A percentile compares a stretch with the other conserved stretches of the same genome.
These are phyloP conservation scores for Phaonia tiefii DNA, from an alignment of 2,888 invertebrate genomes.

Conservation along the genomic window DNA sequence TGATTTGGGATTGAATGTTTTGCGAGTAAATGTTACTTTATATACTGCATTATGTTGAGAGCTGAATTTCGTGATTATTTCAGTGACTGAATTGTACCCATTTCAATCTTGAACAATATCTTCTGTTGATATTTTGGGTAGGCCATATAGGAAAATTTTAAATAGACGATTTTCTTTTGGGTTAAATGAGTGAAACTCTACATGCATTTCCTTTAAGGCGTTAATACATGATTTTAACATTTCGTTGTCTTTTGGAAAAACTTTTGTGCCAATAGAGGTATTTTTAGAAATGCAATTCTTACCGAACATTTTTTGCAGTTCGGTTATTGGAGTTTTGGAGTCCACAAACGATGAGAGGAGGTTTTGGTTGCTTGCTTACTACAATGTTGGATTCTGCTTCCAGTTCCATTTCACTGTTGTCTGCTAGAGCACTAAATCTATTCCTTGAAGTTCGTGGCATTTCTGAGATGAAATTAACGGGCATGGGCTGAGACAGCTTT, in stretches of 20 bases:
- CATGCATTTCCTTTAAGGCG: constrained; percentile 5
- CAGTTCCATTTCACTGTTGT: constrained; percentile 8
- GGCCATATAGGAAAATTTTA: constrained; percentile 4
- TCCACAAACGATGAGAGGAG: background rate
- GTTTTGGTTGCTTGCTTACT: background rate
- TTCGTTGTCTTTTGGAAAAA: background rate
- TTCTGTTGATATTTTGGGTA: background rate
- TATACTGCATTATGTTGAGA: constrained; percentile 12
- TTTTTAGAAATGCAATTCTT: no score
- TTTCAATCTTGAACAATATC: constrained; percentile 7
- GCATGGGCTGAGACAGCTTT: no score
- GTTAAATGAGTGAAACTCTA: constrained; percentile 27
- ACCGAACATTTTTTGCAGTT: background rate
- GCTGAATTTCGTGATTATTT: no score
- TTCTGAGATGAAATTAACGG: background rate
- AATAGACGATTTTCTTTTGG: constrained; percentile 10
- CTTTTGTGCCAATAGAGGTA: constrained; percentile 19
- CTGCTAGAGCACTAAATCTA: constrained; percentile 11
- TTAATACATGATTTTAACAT: no score
- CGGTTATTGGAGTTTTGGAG: no score
- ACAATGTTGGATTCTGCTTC: background rate
- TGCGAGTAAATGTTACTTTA: background rate
- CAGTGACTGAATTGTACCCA: constrained; percentile 17
- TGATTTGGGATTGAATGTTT: background rate
- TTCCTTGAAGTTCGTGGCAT: background rate